Base-by-base conservation (phyloP, 2,888 invertebrate species). In the Congeria kusceri region DNA sequence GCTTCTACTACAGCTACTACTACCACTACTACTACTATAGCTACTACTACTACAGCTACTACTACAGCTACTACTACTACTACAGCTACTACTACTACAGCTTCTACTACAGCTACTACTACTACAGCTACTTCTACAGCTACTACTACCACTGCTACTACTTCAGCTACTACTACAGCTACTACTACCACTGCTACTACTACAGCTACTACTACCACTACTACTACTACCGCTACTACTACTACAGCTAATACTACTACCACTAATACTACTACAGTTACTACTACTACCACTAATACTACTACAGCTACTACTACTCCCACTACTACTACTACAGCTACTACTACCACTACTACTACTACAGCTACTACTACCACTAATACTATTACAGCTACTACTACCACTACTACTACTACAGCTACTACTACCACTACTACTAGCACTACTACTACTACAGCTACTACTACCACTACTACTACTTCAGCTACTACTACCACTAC, bases 401-500 rank as follows among this genome's bases (percentile, higher is more conserved):
- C 57, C 11, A 57, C 57, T 57, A 57, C 57, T 23, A 20, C 57
- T 57, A 57, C 57, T 57, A 57, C 57, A 20, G 23, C 57, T 57
- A 57, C 57, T 57, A 57, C 57, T 57, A 57, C 57, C 4, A 57
- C 57, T 57, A 57, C 57, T 57, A 57, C 57, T 57, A 57, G 20
- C 23, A 57, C 57, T 57, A 57, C 25, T 57, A 57, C 57, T 57
- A 57, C 57, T 57, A 57, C 57, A 20, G 23, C 32, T 32, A 32
- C 32, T 32, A 32, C 32, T 11, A 32, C 32, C 11, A 32, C 32
- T 32, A 32, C 32, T 32, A 32, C 32, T 32, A 11, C 32, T 32
- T 4, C 32, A 7, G 11, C 32, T 32, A 32, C 5, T 32, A 49
- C 49, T 49, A 49, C 49, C 3, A 49, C 49, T 49, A 49, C 49